Evolutionary conservation across 2,888 invertebrate genomes (phyloP).

Genomic region (Cosmorhoe ocellata): DNA sequence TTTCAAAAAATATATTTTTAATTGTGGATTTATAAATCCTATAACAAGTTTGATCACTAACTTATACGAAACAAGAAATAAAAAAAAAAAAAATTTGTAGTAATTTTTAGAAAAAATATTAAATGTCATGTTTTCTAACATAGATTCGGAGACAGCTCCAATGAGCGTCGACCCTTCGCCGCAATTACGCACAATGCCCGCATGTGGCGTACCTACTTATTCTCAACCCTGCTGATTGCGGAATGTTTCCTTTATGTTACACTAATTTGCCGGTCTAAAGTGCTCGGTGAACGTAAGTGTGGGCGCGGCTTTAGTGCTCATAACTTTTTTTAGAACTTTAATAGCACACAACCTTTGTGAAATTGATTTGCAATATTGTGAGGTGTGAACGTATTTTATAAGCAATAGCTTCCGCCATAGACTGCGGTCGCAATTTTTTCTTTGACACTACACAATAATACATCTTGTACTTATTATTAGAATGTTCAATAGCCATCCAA

Average conservation of each 20-base stretch:
- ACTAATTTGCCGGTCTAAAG: constrained; percentile 27
- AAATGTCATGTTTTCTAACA: too few species aligned
- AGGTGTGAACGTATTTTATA: not conserved
- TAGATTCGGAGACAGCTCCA: not conserved
- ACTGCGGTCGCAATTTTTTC: too few species aligned
- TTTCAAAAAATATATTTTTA: too few species aligned
- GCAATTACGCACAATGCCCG: constrained; percentile 28
- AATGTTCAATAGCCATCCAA: too few species aligned
- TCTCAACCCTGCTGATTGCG: constrained; percentile 18
- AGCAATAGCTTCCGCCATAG: too few species aligned
- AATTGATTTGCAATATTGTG: not conserved
- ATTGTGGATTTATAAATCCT: too few species aligned
- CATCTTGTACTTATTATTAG: too few species aligned
- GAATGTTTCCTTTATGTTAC: constrained; percentile 26
- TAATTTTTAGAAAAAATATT: too few species aligned
- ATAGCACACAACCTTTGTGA: not conserved
- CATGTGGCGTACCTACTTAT: constrained; percentile 23
- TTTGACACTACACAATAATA: too few species aligned
- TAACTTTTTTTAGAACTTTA: constrained; percentile 6
- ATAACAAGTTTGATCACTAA: too few species aligned
- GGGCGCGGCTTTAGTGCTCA: constrained; percentile 14
- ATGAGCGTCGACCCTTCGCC: constrained; percentile 9
- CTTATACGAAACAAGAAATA: too few species aligned
- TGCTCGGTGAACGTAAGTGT: constrained; percentile 13
- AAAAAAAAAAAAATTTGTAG: too few species aligned